Base-by-base conservation (phyloP, 2,888 invertebrate species). In the Mesochorus sp. region DNA sequence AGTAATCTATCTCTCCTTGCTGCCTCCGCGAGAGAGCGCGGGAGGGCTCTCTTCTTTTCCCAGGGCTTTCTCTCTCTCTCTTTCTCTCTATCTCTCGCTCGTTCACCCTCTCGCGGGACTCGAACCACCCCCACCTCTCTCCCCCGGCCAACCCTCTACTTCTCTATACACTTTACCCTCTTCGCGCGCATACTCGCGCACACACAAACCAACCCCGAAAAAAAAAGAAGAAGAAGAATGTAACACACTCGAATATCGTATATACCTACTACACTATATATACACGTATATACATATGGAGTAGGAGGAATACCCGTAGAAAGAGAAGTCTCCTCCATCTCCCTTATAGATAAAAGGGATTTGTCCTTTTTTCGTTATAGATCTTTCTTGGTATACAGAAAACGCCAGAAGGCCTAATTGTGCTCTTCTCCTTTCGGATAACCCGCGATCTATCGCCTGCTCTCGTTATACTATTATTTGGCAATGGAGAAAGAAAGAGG, bases 1-100 rank as follows among this genome's bases (percentile, higher is more conserved):
- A 94, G 95, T 95, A 95, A 96, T 95, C 95, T 95, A 95, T 96
- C 95, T 95, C 90, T 90, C 90, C 91, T 90, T 91, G 89, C 89
- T 91, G 89, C 88, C 89, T 90, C 87, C 86, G 85, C 84, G 85
- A 86, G 86, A 44, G 75, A 28, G 79, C 55, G 71, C 47, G 66
- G 66, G 74, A 72, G 64, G 83, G 81, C 84, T 85, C 88, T 86
- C 86, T 87, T 87, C 86, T 86, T 86, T 86, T 85, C 84, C 85
- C 83, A 76, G 83, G 80, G 79, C 49, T 78, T 74, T 68, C 84
- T 86, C 82, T 84, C 78, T 79, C 74, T 82, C 81, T 85, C 82
- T 83, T 83, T 73, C 31, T 72, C 76, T 53, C 66, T 80, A 78
- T 79, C 80, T 79, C 84, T 84, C 85, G 83, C 85, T 80, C 81